Conservation (phyloP, 2,888 invertebrate species). For the Phengaris arion region DNA sequence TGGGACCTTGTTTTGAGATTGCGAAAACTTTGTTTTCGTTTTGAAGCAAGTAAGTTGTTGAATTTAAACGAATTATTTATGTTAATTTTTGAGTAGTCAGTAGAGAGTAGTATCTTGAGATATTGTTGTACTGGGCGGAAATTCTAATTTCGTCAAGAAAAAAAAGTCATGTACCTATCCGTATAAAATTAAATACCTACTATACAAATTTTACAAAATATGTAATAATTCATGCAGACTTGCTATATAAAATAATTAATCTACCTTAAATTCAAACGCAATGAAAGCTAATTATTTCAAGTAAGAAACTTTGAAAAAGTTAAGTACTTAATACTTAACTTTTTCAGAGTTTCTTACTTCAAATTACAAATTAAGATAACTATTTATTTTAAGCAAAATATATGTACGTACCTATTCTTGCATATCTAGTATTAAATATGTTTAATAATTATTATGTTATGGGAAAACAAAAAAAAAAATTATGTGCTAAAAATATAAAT, state of each 20-base stretch:
- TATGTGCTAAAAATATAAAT: background rate
- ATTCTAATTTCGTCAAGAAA: background rate
- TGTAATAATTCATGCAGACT: too few relatives aligned
- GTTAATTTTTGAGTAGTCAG: background rate
- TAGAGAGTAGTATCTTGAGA: too few relatives aligned
- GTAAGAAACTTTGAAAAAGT: too few relatives aligned
- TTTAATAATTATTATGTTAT: background rate
- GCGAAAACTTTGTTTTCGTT: slow-evolving; percentile 1
- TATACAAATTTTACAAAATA: too few relatives aligned
- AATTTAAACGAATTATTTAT: background rate
- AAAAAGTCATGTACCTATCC: too few relatives aligned
- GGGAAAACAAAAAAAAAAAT: too few relatives aligned
- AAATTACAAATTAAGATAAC: background rate
- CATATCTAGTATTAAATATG: background rate
- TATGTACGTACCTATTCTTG: background rate
- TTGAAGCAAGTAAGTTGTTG: background rate
- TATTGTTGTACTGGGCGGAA: background rate
- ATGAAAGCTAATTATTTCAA: too few relatives aligned
- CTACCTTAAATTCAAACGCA: too few relatives aligned
- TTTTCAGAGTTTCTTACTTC: too few relatives aligned
- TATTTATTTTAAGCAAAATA: background rate
- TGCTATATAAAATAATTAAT: too few relatives aligned
- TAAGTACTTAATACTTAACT: too few relatives aligned
- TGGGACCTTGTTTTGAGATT: background rate
- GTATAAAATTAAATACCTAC: too few relatives aligned